A percentile compares a stretch with the other conserved stretches of the same genome.
These are phyloP conservation scores for Gymnothorax javanicus DNA, from an alignment of 2,797 vertebrate species.

Conservation along the genomic window DNA sequence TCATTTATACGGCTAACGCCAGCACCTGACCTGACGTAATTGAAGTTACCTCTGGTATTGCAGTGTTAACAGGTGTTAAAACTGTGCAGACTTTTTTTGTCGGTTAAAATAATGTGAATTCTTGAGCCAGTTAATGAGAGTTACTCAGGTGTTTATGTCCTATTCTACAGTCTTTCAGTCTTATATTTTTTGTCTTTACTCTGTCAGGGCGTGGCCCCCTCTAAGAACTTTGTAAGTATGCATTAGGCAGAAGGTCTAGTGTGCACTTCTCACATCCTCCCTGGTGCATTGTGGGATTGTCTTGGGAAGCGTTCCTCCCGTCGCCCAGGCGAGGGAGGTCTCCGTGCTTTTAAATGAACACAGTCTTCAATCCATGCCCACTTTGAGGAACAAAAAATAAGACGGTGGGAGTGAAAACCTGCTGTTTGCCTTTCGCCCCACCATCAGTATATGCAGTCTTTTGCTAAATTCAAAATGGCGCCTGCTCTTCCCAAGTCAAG, in stretches of 20 bases:
- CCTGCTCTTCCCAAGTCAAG: conserved; percentile 35
- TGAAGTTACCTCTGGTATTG: no score
- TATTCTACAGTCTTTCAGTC: conserved; percentile 51
- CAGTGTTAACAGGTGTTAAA: background rate
- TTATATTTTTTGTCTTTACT: conserved; percentile 69
- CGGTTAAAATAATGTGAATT: background rate
- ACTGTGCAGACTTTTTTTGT: background rate
- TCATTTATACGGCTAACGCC: no score
- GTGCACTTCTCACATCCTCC: conserved; percentile 30
- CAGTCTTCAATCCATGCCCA: background rate
- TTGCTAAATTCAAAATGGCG: background rate
- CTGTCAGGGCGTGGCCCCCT: conserved; percentile 79
- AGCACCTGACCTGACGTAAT: no score
- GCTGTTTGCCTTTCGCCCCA: background rate
- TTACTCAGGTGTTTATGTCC: background rate
- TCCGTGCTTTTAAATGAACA: background rate
- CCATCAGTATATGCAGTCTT: background rate
- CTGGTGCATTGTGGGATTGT: conserved; percentile 39
- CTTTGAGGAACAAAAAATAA: background rate
- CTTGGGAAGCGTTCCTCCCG: conserved; percentile 35
- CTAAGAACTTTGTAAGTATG: conserved; percentile 80
- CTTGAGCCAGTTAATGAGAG: background rate
- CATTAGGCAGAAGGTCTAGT: conserved; percentile 41
- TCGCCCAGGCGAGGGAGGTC: background rate
- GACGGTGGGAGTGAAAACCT: background rate